phyloP scores from a whole-genome alignment of 2,888 invertebrate species.

The Macrophya alboannulata region DNA sequence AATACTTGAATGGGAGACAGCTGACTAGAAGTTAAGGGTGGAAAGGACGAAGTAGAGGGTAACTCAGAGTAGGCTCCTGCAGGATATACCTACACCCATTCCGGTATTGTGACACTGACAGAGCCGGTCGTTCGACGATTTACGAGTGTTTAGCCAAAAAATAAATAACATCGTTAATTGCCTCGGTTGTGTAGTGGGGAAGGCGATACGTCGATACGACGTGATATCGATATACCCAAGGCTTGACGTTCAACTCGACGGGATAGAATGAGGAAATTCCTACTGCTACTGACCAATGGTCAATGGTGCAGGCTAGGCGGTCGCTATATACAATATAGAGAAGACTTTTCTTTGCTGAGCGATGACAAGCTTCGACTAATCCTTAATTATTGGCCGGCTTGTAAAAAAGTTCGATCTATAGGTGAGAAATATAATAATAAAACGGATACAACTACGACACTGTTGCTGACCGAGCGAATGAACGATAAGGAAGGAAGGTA shows the following conservation, averaged over 20 bases:
- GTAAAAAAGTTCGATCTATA: neutral
- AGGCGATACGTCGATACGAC: conserved; percentile 71
- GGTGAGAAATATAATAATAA: neutral
- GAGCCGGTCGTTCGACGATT: conserved; percentile 64
- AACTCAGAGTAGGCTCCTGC: conserved; percentile 25
- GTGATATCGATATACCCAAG: conserved; percentile 63
- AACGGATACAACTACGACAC: neutral
- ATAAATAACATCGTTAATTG: conserved; percentile 72
- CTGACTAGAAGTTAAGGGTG: conserved; percentile 33
- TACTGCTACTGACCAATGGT: conserved; percentile 22
- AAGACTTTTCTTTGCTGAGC: conserved; percentile 66
- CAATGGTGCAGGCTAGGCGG: neutral
- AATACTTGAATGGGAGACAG: conserved; percentile 1
- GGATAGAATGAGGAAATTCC: conserved; percentile 27
- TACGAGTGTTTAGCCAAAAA: conserved; percentile 70
- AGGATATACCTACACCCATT: conserved; percentile 16
- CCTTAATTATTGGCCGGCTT: conserved; percentile 68
- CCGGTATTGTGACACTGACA: conserved; percentile 63
- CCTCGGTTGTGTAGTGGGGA: conserved; percentile 63
- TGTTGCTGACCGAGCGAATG: conserved; percentile 15
- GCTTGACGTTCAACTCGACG: conserved; percentile 41
- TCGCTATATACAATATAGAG: neutral
- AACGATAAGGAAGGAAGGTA: neutral
- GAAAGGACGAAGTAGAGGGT: conserved; percentile 18
- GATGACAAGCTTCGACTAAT: conserved; percentile 74